These are phyloP conservation scores for Channa argus DNA, from an alignment of 2,113 vertebrate genomes.

Conservation along the genomic window DNA sequence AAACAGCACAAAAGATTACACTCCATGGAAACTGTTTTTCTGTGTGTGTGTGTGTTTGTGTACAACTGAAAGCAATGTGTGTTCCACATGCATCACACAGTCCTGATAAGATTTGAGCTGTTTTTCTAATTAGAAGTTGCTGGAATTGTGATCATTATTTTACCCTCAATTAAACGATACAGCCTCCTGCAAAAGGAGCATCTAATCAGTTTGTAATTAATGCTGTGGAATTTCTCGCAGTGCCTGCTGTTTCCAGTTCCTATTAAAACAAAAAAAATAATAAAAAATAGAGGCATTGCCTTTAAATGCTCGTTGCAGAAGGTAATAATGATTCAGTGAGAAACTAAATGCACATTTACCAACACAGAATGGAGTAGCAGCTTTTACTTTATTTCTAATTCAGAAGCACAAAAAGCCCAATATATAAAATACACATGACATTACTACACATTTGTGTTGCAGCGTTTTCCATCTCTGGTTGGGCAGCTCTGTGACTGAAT, in stretches of 20 bases:
- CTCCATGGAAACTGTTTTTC: conserved; percentile 30
- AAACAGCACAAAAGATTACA: conserved; percentile 11
- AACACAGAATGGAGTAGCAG: neutral
- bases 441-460: too few species aligned
- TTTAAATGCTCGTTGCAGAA: conserved; percentile 41
- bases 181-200: conserved; percentile 75
- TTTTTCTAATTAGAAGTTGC: conserved; percentile 85
- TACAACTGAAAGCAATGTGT: conserved; percentile 45
- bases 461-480: too few species aligned
- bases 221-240: conserved; percentile 59
- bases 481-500: too few species aligned
- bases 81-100: conserved; percentile 73
- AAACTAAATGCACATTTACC: neutral
- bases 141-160: conserved; percentile 84
- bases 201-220: conserved; percentile 85
- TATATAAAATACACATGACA: too few species aligned
- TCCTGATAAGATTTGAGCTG: conserved; percentile 82
- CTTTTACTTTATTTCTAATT: too few species aligned
- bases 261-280: conserved; percentile 52
- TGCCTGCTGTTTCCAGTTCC: conserved; percentile 38
- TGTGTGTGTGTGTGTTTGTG: conserved; percentile 40
- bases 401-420: too few species aligned
- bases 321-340: conserved; percentile 39
- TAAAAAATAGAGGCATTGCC: conserved; percentile 1
- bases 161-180: conserved; percentile 85